Evolutionary conservation across 2,888 invertebrate genomes (phyloP), one percentile per base, ranked within the genome.

Genomic region (Nineta flava): DNA sequence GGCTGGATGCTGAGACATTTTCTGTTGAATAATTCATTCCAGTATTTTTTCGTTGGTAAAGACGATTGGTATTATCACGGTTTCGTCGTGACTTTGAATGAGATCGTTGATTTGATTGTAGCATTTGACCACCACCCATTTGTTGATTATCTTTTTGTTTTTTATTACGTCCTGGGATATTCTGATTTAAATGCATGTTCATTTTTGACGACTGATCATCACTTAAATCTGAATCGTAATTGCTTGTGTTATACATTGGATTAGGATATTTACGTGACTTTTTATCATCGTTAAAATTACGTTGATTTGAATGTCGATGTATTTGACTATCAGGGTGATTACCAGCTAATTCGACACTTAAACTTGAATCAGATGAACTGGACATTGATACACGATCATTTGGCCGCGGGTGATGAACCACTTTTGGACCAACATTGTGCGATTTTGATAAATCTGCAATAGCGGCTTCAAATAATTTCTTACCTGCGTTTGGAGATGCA

Each of bases 391-490:
- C 21, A 13, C 44, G 44, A 10, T 44, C 44, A 21, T 19, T 44
- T 2, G 19, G 44, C 1, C 44, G 44, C 7, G 44, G 13, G 6
- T 21, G 21, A 21, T 38, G 38, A 13, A 38, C 9, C n/a, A 38
- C 15, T 38, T 38, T 38, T 38, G 38, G 38, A 13, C 6, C n/a
- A 5, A 38, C 15, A 15, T 38, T 38, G 7, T 38, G 38, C 9
- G 46, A 46, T 32, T 46, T 46, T 31, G 46, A 46, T 13, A 46
- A 17, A 32, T 46, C 46, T 9, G 46, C 46, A 32, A 46, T 46
- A 15, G 46, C 46, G 1, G 46, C 46, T 13, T 21, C 46, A 34
- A 46, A 46, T 34, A 46, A 16, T 46, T 46, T 46, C 3, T 46
- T 21, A 9, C 46, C 46, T 9, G 46, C 46, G 12, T 19, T 21